These are phyloP conservation scores for Blennius ocellaris DNA, from an alignment of 2,113 vertebrate species.

Conservation along the genomic window DNA sequence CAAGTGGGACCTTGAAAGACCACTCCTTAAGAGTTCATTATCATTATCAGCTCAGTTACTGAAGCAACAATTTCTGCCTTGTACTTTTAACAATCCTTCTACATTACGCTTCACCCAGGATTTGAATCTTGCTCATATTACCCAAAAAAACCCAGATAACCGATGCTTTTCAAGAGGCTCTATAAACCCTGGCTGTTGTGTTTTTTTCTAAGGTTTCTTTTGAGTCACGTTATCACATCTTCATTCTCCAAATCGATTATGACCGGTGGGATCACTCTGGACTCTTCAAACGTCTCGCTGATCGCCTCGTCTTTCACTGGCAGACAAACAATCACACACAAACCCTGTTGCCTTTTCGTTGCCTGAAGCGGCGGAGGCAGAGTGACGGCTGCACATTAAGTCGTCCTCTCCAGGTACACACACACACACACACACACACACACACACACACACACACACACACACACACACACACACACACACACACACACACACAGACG, in stretches of 20 bases:
- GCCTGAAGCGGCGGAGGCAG: constrained; percentile 28
- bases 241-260: background rate
- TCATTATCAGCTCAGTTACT: constrained; percentile 16
- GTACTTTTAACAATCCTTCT: constrained; percentile 8
- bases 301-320: background rate
- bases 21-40: constrained; percentile 26
- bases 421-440: no score
- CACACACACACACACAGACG: constrained; percentile 1
- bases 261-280: background rate
- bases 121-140: constrained; percentile 32
- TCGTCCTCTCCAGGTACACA: constrained; percentile 27
- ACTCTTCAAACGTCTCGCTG: background rate
- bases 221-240: constrained; percentile 14
- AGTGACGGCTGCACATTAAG: constrained; percentile 48
- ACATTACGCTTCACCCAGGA: background rate
- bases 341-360: background rate
- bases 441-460: constrained; percentile 27
- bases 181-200: constrained; percentile 4
- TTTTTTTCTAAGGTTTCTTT: constrained; percentile 11
- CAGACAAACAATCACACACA: constrained; percentile 7
- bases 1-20: constrained; percentile 1
- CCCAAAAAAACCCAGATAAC: background rate
- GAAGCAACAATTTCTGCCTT: constrained; percentile 10
- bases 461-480: constrained; percentile 20
- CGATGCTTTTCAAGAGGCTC: constrained; percentile 11